phyloP scores from a whole-genome alignment of 2,113 vertebrate species.

The Ammodytes marinus region DNA sequence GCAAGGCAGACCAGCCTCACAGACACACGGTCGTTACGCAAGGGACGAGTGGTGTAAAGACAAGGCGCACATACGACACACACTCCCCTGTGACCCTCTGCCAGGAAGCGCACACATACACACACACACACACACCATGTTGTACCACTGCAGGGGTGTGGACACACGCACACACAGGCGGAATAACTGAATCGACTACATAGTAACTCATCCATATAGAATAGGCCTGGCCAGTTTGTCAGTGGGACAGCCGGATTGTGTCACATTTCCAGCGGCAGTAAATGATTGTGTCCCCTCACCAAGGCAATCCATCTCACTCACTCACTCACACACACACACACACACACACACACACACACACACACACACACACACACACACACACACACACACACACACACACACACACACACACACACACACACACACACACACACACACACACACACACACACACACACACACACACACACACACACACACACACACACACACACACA shows the following conservation, averaged over 20 bases:
- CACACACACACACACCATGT: not conserved
- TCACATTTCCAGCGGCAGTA: slow-evolving; percentile 37
- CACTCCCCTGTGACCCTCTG: not conserved
- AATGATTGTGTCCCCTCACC: slow-evolving; percentile 32
- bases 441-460: slow-evolving; percentile 1
- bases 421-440: slow-evolving; percentile 20
- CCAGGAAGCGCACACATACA: slow-evolving; percentile 3
- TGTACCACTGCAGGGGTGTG: too few species aligned
- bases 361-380: slow-evolving; percentile 21
- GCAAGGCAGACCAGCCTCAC: slow-evolving; percentile 65
- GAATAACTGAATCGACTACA: slow-evolving; percentile 14
- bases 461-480: slow-evolving; percentile 17
- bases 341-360: slow-evolving; percentile 7
- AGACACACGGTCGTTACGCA: slow-evolving; percentile 57
- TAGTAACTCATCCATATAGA: slow-evolving; percentile 49
- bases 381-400: slow-evolving; percentile 14
- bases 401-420: slow-evolving; percentile 9
- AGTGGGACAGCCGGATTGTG: slow-evolving; percentile 18
- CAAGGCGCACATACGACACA: not conserved
- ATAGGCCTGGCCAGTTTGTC: slow-evolving; percentile 33
- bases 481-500: slow-evolving; percentile 14
- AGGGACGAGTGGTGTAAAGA: slow-evolving; percentile 34
- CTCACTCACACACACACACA: slow-evolving; percentile 10
- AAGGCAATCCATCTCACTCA: slow-evolving; percentile 48
- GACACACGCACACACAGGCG: slow-evolving; percentile 1